Base-by-base conservation (phyloP, 2,113 vertebrate species). In the Gavialis gangeticus region DNA sequence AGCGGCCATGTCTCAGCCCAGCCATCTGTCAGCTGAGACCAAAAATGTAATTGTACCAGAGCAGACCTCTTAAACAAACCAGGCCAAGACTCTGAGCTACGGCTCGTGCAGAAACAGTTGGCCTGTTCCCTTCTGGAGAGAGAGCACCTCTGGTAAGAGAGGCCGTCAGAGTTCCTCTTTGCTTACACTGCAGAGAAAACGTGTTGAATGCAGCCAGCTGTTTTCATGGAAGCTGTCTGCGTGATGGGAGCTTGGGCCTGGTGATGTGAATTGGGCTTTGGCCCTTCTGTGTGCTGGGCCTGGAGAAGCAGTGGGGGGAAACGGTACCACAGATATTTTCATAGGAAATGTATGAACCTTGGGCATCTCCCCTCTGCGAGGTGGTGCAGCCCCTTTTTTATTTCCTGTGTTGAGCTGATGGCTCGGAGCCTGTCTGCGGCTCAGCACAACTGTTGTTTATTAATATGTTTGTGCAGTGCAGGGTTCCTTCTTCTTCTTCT, bases 1-100 rank as follows among this genome's bases (percentile, higher is more conserved):
- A 4, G 6, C 1, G 55, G 30, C 5, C 69, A 57, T 0, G 0
- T 82, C 59, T 22, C 1, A 1, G 19, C 1, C 8, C 5, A 2
- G 46, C 46, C 46, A 46, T 46, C 46, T 46, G 46, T 46, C 46
- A 46, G 46, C 46, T 46, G 46, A 46, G 46, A 46, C 46, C 46
- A 46, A 9, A 46, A 46, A 46, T 46, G 46, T 46, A 46, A 46
- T 46, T 46, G 46, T 46, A 46, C 46, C 8, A 46, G 46, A 46
- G 46, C 46, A 46, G 46, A 46, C 46, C 46, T 46, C 46, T 46
- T 46, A 46, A 46, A 46, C 46, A 46, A 46, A 46, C 46, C 46
- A 46, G 46, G 46, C 46, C 17, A 56, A 4, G 30, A 24, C 73
- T 67, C 18, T 3, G 82, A 57, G 89, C 78, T 19, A 82, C 75